Base-by-base conservation (phyloP, 2,797 vertebrate genomes). In the Orientallactaga sibirica region DNA sequence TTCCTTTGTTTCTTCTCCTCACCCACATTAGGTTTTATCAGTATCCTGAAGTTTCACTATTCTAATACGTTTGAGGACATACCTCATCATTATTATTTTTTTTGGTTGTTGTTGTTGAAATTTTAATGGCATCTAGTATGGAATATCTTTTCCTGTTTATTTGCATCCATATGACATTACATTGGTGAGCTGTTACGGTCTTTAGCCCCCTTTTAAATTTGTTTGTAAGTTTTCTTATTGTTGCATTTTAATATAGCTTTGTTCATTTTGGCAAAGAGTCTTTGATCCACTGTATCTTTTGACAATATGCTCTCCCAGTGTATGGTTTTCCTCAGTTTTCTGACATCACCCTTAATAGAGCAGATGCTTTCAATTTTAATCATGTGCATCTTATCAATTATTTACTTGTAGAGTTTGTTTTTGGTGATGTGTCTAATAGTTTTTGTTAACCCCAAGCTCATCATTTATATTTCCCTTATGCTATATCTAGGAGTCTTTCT, bases 361-460 rank as follows among this genome's bases (percentile, higher is more conserved):
- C 3, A 64, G 22, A 74, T 14, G 2, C 67, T 88, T 78, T 93
- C 43, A 61, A 94, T 81, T 94, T 90, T 87, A 93, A 85, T 88
- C 27, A 81, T 93, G 33, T 77, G 19, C 7, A 55, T 19, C 22
- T 78, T 87, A 86, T 88, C 61, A 62, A 48, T 76, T 64, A 81
- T 62, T 64, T 85, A 37, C 92, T 92, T 86, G 12, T 48, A 37
- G 48, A 66, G 55, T n/a, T 5, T 68, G 5, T 43, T 58, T 88
- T 85, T 48, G 24, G 2, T 93, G 5, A 68, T 87, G 41, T 82
- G 18, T 78, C 11, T 82, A 90, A 88, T 93, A 61, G 41, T 89
- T 24, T 67, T 76, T 77, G 29, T 41, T 52, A 77, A 71, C 52
- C 0, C 12, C 20, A 89, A 93, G 33, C 37, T 86, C 67, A 66